These are phyloP conservation scores for Andrena marginata DNA, from an alignment of 2,888 invertebrate species.

Conservation along the genomic window DNA sequence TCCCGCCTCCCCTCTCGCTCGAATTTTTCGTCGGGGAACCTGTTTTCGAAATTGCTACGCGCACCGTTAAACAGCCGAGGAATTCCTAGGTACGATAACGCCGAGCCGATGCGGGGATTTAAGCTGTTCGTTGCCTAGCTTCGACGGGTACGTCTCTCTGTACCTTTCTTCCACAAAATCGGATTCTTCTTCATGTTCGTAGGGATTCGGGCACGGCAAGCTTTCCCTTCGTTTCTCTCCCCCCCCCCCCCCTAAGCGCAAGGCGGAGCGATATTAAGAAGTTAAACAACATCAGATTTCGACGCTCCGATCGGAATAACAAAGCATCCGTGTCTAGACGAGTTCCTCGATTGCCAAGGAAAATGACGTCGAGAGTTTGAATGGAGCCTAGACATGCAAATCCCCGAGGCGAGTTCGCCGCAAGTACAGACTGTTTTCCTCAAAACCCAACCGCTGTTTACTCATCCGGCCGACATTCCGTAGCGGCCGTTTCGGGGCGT, in stretches of 20 bases:
- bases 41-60: slow-evolving; percentile 7
- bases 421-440: background rate
- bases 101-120: too few species aligned
- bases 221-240: too few species aligned
- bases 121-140: too few species aligned
- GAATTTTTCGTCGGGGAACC: background rate
- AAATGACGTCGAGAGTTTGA: background rate
- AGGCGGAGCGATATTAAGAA: too few species aligned
- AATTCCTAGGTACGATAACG: background rate
- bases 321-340: slow-evolving; percentile 11
- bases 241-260: too few species aligned
- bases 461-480: background rate
- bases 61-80: background rate
- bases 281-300: too few species aligned
- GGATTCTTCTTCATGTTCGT: too few species aligned
- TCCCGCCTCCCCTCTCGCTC: background rate
- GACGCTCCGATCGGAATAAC: background rate
- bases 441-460: background rate
- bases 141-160: too few species aligned
- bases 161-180: too few species aligned
- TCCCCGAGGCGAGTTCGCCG: background rate
- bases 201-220: too few species aligned
- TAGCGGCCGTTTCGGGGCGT: too few species aligned
- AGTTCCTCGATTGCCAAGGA: background rate
- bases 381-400: slow-evolving; percentile 3